Evolutionary conservation across 2,888 invertebrate species (phyloP).

Genomic region (Raillietiella orientalis): DNA sequence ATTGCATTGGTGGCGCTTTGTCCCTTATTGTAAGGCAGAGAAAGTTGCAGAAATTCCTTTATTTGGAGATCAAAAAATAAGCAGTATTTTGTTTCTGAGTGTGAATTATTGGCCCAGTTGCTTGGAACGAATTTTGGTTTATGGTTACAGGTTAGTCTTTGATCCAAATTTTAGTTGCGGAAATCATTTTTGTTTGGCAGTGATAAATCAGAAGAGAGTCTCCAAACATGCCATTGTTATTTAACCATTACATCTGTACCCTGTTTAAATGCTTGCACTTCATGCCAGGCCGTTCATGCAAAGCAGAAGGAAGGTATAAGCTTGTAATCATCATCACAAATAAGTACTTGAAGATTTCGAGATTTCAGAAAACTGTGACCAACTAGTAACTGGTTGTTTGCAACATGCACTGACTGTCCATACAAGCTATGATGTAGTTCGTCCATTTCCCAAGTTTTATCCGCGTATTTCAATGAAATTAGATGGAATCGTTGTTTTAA

Average conservation of each 20-base stretch:
- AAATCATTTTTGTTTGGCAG: constrained; percentile 1
- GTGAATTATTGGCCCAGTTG: constrained; percentile 37
- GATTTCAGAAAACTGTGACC: not conserved
- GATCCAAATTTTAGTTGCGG: not conserved
- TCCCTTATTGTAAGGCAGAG: constrained; percentile 19
- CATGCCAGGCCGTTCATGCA: constrained; percentile 18
- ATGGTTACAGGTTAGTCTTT: constrained; percentile 25
- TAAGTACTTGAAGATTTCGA: not conserved
- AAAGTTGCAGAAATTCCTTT: constrained; percentile 24
- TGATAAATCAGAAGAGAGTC: constrained; percentile 9
- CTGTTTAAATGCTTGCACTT: constrained; percentile 24
- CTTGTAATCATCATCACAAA: not conserved
- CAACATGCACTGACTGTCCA: constrained; percentile 72
- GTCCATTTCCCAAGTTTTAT: constrained; percentile 40
- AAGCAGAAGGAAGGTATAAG: not conserved
- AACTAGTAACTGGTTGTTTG: constrained; percentile 28
- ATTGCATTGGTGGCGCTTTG: constrained; percentile 30
- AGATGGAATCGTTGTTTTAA: constrained; percentile 31
- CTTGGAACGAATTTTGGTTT: constrained; percentile 26
- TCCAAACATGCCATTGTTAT: constrained; percentile 17
- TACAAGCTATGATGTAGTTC: constrained; percentile 63
- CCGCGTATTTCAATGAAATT: constrained; percentile 15
- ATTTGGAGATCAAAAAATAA: constrained; percentile 19
- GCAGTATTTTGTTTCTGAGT: constrained; percentile 21
- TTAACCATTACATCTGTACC: constrained; percentile 32